Evolutionary conservation across 2,797 vertebrate species (phyloP).

Genomic region (Diglossa cyanea): DNA sequence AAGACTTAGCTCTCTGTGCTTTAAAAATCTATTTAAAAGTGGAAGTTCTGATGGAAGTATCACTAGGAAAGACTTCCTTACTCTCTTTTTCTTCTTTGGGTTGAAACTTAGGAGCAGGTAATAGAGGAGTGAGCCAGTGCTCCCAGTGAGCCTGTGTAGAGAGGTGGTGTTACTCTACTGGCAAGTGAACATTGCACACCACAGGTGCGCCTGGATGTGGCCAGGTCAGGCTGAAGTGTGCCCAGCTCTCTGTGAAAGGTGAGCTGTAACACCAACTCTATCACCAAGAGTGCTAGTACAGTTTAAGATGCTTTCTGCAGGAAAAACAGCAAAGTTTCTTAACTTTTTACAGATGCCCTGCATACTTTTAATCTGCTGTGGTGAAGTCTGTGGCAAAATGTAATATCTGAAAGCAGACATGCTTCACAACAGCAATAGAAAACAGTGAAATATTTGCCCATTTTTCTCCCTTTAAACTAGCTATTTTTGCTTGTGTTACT

Average conservation of each 20-base stretch:
- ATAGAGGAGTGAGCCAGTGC: background rate
- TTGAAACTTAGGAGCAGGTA: background rate
- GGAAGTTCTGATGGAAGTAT: background rate
- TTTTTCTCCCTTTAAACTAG: background rate
- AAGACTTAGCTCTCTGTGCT: background rate
- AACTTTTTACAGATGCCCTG: background rate
- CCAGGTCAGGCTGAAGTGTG: accelerated
- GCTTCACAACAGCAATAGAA: background rate
- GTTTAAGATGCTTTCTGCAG: background rate
- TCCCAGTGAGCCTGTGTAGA: background rate
- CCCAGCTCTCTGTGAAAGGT: background rate
- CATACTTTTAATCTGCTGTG: background rate
- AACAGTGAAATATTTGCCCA: background rate
- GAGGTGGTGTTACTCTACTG: background rate
- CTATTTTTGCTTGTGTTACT: background rate
- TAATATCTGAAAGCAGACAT: background rate
- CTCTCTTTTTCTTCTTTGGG: background rate
- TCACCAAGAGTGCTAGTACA: background rate
- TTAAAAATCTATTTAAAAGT: background rate
- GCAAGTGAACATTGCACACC: accelerated
- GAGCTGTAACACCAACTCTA: background rate
- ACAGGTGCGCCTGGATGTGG: background rate
- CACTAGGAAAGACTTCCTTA: background rate
- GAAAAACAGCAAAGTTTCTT: background rate
- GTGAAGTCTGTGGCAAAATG: background rate